phyloP scores from a whole-genome alignment of 2,888 invertebrate species.

The Chrysodeixis includens region DNA sequence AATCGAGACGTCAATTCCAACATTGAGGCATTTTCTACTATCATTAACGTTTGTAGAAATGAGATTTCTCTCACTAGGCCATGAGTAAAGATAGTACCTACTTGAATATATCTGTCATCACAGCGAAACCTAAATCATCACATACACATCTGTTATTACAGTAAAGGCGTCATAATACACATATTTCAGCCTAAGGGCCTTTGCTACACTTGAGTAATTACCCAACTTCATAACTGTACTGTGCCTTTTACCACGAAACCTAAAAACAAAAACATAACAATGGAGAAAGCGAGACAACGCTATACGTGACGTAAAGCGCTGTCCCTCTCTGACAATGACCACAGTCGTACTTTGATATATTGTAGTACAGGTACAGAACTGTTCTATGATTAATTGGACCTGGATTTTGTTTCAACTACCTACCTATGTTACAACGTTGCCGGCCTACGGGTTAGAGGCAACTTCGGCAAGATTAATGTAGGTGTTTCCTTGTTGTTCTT shows the following conservation, averaged over 20 bases:
- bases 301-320: no score
- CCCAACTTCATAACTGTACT: slow-evolving; percentile 41
- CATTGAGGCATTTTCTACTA: no score
- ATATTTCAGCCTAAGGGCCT: slow-evolving; percentile 30
- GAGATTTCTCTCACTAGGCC: no score
- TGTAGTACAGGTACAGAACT: slow-evolving; percentile 30
- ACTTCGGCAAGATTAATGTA: slow-evolving; percentile 42
- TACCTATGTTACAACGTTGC: slow-evolving; percentile 10
- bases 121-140: background rate
- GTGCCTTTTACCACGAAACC: no score
- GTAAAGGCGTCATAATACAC: slow-evolving; percentile 11
- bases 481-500: slow-evolving; percentile 11
- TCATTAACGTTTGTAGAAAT: no score
- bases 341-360: background rate
- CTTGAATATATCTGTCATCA: no score
- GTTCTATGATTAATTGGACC: slow-evolving; percentile 49
- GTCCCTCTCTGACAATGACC: no score
- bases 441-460: slow-evolving; percentile 31
- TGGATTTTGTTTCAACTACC: slow-evolving; percentile 50
- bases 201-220: slow-evolving; percentile 54
- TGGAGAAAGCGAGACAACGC: no score
- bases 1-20: no score
- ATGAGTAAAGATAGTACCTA: no score
- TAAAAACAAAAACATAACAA: no score
- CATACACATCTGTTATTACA: slow-evolving; percentile 1